Evolutionary conservation across 2,888 invertebrate species (phyloP).

Genomic region (Andrena marginata): DNA sequence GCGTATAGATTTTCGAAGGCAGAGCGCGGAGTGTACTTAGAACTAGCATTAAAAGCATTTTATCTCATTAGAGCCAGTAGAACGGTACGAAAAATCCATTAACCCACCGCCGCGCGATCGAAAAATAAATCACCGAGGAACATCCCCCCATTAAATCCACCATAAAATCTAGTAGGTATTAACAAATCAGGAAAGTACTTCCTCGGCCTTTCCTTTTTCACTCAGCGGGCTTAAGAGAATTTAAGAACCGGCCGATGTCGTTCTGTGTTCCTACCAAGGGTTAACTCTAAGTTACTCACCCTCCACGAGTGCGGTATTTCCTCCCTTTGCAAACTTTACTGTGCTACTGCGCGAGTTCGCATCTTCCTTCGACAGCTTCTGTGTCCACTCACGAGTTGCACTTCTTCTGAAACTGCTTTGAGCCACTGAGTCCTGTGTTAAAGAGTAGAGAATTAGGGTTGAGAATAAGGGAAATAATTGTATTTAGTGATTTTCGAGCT

Average conservation of each 20-base stretch:
- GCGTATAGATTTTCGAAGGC: not conserved
- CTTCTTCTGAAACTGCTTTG: conserved; percentile 38
- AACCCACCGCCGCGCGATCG: conserved; percentile 36
- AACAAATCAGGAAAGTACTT: conserved; percentile 73
- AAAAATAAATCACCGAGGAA: conserved; percentile 63
- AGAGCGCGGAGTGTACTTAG: not conserved
- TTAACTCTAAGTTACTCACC: conserved; percentile 57
- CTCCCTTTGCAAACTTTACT: not conserved
- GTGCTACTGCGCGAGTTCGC: not conserved
- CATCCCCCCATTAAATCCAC: conserved; percentile 59
- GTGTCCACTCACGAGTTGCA: conserved; percentile 44
- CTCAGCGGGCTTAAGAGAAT: conserved; percentile 73
- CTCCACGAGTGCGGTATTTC: conserved; percentile 11
- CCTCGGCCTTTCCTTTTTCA: conserved; percentile 69
- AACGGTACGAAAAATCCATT: conserved; percentile 59
- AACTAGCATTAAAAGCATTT: conserved; percentile 41
- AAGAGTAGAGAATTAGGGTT: not conserved
- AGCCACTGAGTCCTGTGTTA: conserved; percentile 32
- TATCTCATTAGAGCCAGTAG: conserved; percentile 41
- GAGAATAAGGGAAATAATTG: not conserved
- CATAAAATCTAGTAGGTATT: conserved; percentile 69
- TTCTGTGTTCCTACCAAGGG: conserved; percentile 47
- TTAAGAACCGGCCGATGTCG: conserved; percentile 63
- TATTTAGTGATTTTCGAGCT: too few species aligned
- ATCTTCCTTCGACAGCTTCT: conserved; percentile 33